A percentile compares a stretch with the other conserved stretches of the same genome.
phyloP scores from a whole-genome alignment of 2,797 vertebrate species.

The Poeciliopsis gracilis region DNA sequence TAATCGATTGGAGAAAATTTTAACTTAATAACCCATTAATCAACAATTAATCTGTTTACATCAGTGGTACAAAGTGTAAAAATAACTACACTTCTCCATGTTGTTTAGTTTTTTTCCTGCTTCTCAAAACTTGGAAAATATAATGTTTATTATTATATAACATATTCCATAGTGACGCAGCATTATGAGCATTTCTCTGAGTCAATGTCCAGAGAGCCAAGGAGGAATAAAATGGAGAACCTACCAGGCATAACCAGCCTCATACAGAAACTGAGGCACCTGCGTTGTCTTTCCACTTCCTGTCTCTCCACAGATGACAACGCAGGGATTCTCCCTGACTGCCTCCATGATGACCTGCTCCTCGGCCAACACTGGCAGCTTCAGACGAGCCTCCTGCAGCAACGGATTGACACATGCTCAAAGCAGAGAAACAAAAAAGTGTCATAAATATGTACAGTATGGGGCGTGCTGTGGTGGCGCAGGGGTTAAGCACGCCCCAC shows the following conservation, averaged over 20 bases:
- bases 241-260: constrained; percentile 94
- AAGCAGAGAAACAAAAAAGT: neutral
- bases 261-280: constrained; percentile 97
- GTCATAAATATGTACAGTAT: neutral
- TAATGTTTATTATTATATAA: neutral
- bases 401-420: neutral
- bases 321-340: constrained; percentile 85
- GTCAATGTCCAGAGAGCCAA: neutral
- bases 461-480: too few relatives aligned
- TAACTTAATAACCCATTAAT: too few relatives aligned
- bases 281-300: constrained; percentile 98
- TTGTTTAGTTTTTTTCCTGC: neutral
- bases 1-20: too few relatives aligned
- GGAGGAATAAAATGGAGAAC: neutral
- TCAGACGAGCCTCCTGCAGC: constrained; percentile 88
- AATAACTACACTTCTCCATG: neutral
- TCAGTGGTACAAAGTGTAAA: neutral
- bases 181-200: neutral
- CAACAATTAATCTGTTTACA: too few relatives aligned
- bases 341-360: constrained; percentile 97
- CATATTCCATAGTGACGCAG: neutral
- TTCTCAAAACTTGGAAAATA: neutral
- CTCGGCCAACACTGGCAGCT: constrained; percentile 91
- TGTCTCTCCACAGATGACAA: constrained; percentile 93
- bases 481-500: too few relatives aligned